Evolutionary conservation across 2,888 invertebrate genomes (phyloP), one percentile per base, ranked within the genome.

Genomic region (Siphlonurus alternatus): DNA sequence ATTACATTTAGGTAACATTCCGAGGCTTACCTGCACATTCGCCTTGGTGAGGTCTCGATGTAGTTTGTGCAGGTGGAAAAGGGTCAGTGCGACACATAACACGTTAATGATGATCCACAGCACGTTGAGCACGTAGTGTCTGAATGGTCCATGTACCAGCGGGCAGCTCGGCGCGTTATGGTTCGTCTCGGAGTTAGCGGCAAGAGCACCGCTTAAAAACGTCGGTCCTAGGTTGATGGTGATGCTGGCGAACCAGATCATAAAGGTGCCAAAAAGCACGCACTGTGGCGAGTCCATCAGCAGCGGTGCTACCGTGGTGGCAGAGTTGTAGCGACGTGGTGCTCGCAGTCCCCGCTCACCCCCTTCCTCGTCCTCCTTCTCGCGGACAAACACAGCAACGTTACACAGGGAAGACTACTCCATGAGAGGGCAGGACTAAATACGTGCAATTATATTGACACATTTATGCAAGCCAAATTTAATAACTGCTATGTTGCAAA

Each of bases 181-280:
- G 19, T 83, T 82, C 66, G 84, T 83, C 67, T 88, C 87, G 2
- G 87, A 86, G 72, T 89, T 89, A 65, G 89, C 89, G 15, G 89
- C 89, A 68, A 90, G 76, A 59, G 89, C 90, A 62, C 90, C 90
- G 72, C 84, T 88, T 72, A 91, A 79, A 77, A 91, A 89, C 51
- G 90, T 90, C 25, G 91, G 91, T 24, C 93, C 93, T 70, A 93
- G 82, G 78, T 93, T 92, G 75, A 93, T 89, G 63, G 92, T 89
- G 73, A 93, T 87, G 66, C 89, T 89, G 63, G 91, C 89, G 77
- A 93, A 93, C 93, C 93, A 93, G 73, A 93, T 92, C 86, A 93
- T 93, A 76, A 90, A 89, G 63, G 91, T 86, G 67, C 93, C 93
- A 76, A 93, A 93, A 61, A 91, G 81, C 67, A 93, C 90, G 76